Evolutionary conservation across 1,140 invertebrate species (phyloP).

Genomic region (Leptopilina boulardi): DNA sequence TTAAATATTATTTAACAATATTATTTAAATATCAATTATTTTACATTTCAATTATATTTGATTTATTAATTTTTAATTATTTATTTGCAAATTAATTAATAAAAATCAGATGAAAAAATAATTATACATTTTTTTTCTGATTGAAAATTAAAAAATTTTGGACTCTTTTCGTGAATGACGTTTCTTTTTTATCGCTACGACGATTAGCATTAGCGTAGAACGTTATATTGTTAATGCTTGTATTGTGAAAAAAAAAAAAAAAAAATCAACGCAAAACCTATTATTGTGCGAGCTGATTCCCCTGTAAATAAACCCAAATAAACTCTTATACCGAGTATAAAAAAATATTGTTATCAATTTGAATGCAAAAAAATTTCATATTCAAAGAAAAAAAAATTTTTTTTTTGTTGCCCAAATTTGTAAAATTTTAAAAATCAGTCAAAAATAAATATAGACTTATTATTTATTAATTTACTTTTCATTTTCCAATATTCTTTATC

Average conservation of each 20-base stretch:
- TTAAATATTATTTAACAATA: too few relatives aligned
- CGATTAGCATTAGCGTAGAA: constrained; percentile 67
- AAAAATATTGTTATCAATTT: constrained; percentile 25
- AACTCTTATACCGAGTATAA: constrained; percentile 70
- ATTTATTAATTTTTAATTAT: too few relatives aligned
- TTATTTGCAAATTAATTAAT: too few relatives aligned
- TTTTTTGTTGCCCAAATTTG: too few relatives aligned
- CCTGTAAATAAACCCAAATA: constrained; percentile 68
- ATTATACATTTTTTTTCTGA: too few relatives aligned
- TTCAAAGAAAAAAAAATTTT: not conserved
- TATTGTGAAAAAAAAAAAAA: constrained; percentile 68
- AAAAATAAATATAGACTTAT: too few relatives aligned
- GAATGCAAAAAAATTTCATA: not conserved
- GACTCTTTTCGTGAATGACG: constrained; percentile 51
- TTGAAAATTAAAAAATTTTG: constrained; percentile 33
- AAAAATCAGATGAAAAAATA: too few relatives aligned
- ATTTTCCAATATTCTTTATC: too few relatives aligned
- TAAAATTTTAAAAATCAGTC: too few relatives aligned
- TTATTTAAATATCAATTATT: too few relatives aligned
- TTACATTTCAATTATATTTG: too few relatives aligned
- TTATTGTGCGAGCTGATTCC: constrained; percentile 66
- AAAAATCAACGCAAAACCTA: constrained; percentile 60
- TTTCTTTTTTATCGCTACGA: constrained; percentile 62
- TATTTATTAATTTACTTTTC: too few relatives aligned
- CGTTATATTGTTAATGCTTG: constrained; percentile 73